Percentiles rank a stretch among this genome's conserved stretches.
These are phyloP conservation scores for Augiades crinisus DNA, from an alignment of 2,888 invertebrate genomes.

Conservation along the genomic window DNA sequence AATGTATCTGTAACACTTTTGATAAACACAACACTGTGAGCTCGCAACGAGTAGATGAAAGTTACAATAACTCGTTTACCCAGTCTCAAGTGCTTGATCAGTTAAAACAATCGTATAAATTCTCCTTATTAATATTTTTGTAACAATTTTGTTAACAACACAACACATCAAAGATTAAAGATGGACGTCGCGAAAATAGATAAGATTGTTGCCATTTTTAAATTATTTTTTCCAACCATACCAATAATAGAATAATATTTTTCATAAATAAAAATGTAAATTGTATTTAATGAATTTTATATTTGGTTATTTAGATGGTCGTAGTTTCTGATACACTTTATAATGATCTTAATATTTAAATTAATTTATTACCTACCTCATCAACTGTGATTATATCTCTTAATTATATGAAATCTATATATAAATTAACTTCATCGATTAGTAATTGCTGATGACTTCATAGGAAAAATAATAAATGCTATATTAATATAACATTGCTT, in stretches of 20 bases:
- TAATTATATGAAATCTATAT: too few relatives aligned
- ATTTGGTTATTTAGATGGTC: too few relatives aligned
- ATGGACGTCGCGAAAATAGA: constrained; percentile 73
- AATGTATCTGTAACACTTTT: constrained; percentile 74
- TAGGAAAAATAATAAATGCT: too few relatives aligned
- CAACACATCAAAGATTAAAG: constrained; percentile 78
- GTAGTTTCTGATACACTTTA: too few relatives aligned
- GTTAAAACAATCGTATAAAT: constrained; percentile 23
- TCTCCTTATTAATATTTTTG: constrained; percentile 44
- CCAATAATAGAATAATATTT: background rate
- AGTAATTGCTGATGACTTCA: too few relatives aligned
- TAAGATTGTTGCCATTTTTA: constrained; percentile 60
- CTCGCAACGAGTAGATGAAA: background rate
- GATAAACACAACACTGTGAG: constrained; percentile 43
- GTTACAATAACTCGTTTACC: background rate
- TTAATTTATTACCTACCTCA: too few relatives aligned
- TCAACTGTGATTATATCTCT: too few relatives aligned
- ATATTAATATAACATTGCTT: too few relatives aligned
- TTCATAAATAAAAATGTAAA: too few relatives aligned
- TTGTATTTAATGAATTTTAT: too few relatives aligned
- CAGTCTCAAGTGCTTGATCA: constrained; percentile 2
- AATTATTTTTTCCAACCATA: background rate
- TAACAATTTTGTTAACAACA: constrained; percentile 67
- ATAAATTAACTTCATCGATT: too few relatives aligned
- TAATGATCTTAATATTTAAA: too few relatives aligned